Percentiles rank a stretch among this genome's conserved stretches.
phyloP scores from a whole-genome alignment of 2,797 vertebrate species.

The Valencia hispanica region DNA sequence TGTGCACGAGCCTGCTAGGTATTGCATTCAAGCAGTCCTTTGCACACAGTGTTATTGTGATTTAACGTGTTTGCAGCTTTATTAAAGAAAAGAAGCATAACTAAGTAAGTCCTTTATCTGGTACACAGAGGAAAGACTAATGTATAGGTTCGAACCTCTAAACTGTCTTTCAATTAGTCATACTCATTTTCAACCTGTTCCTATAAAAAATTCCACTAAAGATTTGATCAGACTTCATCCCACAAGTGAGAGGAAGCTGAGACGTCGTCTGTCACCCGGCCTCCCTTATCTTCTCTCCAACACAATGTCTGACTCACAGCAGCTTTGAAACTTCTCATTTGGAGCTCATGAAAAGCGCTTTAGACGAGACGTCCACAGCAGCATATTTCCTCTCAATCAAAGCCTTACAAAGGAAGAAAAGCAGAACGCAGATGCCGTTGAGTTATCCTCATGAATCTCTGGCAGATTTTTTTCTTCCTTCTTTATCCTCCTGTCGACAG shows the following conservation, averaged over 20 bases:
- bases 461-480: constrained; percentile 40
- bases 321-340: constrained; percentile 50
- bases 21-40: neutral
- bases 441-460: constrained; percentile 75
- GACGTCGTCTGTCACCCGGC: constrained; percentile 64
- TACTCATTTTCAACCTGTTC: constrained; percentile 26
- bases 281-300: constrained; percentile 56
- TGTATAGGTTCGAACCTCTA: constrained; percentile 2
- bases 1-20: neutral
- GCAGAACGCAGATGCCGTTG: constrained; percentile 48
- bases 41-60: neutral
- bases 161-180: constrained; percentile 30
- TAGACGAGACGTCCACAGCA: constrained; percentile 63
- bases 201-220: constrained; percentile 38
- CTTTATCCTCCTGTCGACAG: constrained; percentile 70
- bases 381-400: constrained; percentile 73
- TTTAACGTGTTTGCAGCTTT: neutral
- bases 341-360: constrained; percentile 57
- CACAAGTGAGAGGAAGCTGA: constrained; percentile 44
- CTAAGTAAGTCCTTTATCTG: neutral
- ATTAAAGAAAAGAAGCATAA: neutral
- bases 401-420: constrained; percentile 70
- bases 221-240: constrained; percentile 40
- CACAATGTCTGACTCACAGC: constrained; percentile 60
- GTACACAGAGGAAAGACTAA: neutral